These are phyloP conservation scores for Orbicella faveolata DNA, from an alignment of 64 coral and sea anemone species.

Conservation along the genomic window DNA sequence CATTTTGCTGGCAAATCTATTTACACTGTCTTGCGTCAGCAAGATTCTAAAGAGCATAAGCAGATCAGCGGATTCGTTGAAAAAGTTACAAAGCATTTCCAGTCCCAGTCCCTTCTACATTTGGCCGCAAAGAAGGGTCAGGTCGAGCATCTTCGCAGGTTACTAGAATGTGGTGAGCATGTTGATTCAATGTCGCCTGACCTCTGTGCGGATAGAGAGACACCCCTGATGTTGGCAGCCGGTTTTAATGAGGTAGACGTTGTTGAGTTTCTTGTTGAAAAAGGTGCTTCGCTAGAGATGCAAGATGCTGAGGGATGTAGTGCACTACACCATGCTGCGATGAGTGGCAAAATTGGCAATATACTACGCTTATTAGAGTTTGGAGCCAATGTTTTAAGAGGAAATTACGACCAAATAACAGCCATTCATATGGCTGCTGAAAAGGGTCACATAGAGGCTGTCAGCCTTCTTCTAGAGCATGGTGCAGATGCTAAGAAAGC, in stretches of 20 bases:
- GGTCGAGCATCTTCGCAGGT: constrained; percentile 44
- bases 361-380: constrained; percentile 3
- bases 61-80: constrained; percentile 7
- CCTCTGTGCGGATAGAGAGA: neutral
- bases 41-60: constrained; percentile 22
- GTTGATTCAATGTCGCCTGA: constrained; percentile 3
- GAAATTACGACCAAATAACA: neutral
- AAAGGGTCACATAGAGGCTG: neutral
- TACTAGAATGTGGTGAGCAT: constrained; percentile 44
- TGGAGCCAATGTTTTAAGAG: neutral
- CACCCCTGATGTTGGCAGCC: constrained; percentile 77
- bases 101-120: constrained; percentile 39
- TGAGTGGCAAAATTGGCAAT: neutral
- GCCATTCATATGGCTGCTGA: neutral
- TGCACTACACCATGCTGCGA: constrained; percentile 9
- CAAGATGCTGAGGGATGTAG: neutral
- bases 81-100: constrained; percentile 31
- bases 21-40: constrained; percentile 8
- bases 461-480: constrained; percentile 5
- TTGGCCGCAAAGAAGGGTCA: constrained; percentile 48
- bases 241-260: constrained; percentile 35
- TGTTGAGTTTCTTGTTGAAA: constrained; percentile 21
- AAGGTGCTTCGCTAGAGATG: neutral
- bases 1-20: neutral
- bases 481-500: constrained; percentile 3